These are phyloP conservation scores for Thyatira batis DNA, from an alignment of 2,888 invertebrate genomes.

Conservation along the genomic window DNA sequence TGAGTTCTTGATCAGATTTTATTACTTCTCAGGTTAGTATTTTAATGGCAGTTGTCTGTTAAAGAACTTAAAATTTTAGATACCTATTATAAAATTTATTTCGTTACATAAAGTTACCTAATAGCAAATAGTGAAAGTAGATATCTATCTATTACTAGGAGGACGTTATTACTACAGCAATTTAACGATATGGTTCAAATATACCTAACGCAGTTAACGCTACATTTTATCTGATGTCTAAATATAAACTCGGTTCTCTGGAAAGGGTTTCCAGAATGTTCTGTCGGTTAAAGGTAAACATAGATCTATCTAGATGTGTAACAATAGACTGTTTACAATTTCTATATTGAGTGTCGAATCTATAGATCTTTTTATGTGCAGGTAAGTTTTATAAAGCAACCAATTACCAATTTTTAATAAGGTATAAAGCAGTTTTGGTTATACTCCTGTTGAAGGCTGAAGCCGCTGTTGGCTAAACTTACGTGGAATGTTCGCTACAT, in stretches of 20 bases:
- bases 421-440: neutral
- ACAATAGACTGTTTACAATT: neutral
- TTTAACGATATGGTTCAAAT: neutral
- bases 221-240: neutral
- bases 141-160: neutral
- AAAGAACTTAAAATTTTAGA: no score
- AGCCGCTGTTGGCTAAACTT: conserved; percentile 42
- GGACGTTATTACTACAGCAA: neutral
- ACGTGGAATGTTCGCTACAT: conserved; percentile 75
- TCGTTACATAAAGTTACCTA: no score
- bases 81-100: no score
- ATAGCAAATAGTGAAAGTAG: neutral
- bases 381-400: no score
- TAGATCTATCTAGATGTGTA: neutral
- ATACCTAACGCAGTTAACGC: neutral
- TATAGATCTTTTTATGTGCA: no score
- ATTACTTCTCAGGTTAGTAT: no score
- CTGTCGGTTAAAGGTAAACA: neutral
- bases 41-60: no score
- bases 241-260: neutral
- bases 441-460: neutral
- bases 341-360: no score
- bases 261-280: neutral
- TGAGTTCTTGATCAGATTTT: no score
- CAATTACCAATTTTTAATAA: neutral